Conservation (phyloP, 2,797 vertebrate genomes). For the Eidolon dupreanum region DNA sequence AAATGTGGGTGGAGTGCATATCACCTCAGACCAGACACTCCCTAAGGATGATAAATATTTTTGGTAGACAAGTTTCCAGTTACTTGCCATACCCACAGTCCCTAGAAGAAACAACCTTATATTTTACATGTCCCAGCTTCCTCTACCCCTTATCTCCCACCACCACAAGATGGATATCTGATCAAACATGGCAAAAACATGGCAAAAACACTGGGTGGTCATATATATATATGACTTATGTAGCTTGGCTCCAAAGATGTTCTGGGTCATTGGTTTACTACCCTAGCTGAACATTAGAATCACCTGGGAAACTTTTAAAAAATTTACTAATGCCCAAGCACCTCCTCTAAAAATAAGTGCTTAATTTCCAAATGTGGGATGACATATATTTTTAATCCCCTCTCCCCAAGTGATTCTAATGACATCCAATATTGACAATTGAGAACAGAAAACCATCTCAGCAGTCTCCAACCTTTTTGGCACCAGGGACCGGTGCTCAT, state of each 20-base stretch:
- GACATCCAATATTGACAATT: background rate
- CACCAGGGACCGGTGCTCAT: too few relatives aligned
- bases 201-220: background rate
- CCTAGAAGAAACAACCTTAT: background rate
- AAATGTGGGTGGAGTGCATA: constrained; percentile 52
- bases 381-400: background rate
- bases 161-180: background rate
- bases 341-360: background rate
- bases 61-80: background rate
- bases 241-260: background rate
- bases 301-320: background rate
- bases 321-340: background rate
- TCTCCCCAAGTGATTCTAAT: background rate
- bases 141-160: accelerated
- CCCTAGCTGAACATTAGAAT: background rate
- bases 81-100: background rate
- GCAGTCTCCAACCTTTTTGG: too few relatives aligned
- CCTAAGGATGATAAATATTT: constrained; percentile 40
- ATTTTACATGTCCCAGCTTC: background rate
- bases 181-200: background rate
- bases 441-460: background rate
- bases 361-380: background rate
- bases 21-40: constrained; percentile 49
- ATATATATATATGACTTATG: background rate
- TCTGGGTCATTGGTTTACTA: background rate